Evolutionary conservation across 2,888 invertebrate species (phyloP).

Genomic region (Caradrina clavipalpis): DNA sequence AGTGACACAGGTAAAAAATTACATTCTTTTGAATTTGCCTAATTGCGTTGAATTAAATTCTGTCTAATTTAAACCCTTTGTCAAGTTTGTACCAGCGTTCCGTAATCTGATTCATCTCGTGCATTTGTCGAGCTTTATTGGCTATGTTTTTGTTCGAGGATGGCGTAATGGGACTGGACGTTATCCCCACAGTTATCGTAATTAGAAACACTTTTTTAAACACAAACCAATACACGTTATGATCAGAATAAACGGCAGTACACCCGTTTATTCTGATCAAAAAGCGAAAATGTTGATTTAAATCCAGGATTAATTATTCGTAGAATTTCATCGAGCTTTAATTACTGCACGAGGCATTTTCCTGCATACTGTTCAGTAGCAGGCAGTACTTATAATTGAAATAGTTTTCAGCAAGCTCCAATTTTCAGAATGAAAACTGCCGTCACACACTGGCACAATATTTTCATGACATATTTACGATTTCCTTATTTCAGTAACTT

Average conservation of each 20-base stretch:
- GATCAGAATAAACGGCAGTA: slow-evolving; percentile 8
- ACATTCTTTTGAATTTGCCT: slow-evolving; percentile 53
- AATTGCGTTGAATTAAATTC: slow-evolving; percentile 50
- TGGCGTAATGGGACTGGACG: slow-evolving; percentile 29
- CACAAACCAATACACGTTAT: slow-evolving; percentile 1
- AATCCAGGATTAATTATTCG: slow-evolving; percentile 1
- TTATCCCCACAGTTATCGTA: slow-evolving; percentile 19
- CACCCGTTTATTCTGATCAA: too few relatives aligned
- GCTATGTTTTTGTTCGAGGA: slow-evolving; percentile 22
- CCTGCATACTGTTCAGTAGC: neutral
- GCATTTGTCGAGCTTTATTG: slow-evolving; percentile 33
- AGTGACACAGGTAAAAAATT: slow-evolving; percentile 56
- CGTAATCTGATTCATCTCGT: slow-evolving; percentile 37
- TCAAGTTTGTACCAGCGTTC: slow-evolving; percentile 33
- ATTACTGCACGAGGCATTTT: slow-evolving; percentile 5
- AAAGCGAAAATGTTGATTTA: slow-evolving; percentile 7
- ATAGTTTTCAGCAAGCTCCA: neutral
- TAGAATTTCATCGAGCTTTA: neutral
- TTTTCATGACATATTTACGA: slow-evolving; percentile 12
- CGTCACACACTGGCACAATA: neutral
- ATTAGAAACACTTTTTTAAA: slow-evolving; percentile 33
- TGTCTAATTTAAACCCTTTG: slow-evolving; percentile 58
- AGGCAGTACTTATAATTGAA: neutral
- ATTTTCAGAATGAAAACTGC: neutral
- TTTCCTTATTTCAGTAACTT: slow-evolving; percentile 14